Base-by-base conservation (phyloP, 1,140 invertebrate species). In the Glossosoma conforme region DNA sequence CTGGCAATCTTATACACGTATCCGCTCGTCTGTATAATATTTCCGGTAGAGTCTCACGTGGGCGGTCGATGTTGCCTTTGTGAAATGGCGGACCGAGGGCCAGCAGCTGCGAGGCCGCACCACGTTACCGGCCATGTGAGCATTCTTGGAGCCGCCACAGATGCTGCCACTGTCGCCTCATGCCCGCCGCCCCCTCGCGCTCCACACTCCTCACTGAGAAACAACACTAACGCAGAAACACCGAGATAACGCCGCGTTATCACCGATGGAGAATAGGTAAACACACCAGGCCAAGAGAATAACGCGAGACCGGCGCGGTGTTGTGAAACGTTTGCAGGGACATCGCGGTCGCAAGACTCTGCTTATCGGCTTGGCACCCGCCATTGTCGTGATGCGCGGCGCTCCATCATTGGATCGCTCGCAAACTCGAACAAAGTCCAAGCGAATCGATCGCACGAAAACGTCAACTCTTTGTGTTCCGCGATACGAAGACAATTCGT, bases 181-280 rank as follows among this genome's bases (percentile, higher is more conserved):
- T 24, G 25, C 20, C 20, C 15, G 14, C 22, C 4, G 30, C 19
- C 28, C 3, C 33, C 8, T 6, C 24, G 20, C 32, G 28, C n/a
- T 35, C 32, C 13, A 15, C 10, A 8, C 5, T 25, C 40, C 40
- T 11, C 20, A 14, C 40, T 9, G 40, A 24, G 40, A 8, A 2
- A 8, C 25, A 14, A 25, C 11, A 28, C 21, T 43, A 43, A 13
- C 44, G 21, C 18, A 8, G 25, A 17, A 28, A 28, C 6, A n/a
- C 24, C 35, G 33, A 37, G 44, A 37, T 37, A 37, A 46, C 17
- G 35, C 44, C 13, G 22, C 32, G 13, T 14, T 46, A 46, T 46
- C 44, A 17, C 41, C 41, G 20, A 44, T 20, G 42, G 42, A 43
- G n/a, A 44, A 33, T 44, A 44, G 42, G 42, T 44, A 44, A 44